phyloP scores from a whole-genome alignment of 1,140 invertebrate genomes.

The Caenorhabditis brenneri region DNA sequence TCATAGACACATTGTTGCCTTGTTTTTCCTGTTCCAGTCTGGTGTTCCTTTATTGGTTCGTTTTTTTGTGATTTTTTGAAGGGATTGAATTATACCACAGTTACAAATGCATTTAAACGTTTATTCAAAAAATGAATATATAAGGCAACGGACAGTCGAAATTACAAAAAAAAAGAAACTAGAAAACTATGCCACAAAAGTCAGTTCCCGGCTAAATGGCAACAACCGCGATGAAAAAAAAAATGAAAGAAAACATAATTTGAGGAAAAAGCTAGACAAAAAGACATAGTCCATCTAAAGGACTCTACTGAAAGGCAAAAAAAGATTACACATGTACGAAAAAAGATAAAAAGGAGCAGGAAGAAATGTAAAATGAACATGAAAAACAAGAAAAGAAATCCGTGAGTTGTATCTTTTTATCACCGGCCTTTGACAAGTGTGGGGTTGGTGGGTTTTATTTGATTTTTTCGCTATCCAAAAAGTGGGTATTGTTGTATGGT shows the following conservation, averaged over 20 bases:
- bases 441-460: slow-evolving; percentile 35
- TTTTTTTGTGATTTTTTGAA: neutral
- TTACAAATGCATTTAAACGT: neutral
- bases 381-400: neutral
- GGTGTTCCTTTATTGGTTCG: neutral
- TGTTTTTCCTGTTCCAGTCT: neutral
- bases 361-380: neutral
- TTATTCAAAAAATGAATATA: neutral
- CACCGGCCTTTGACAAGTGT: slow-evolving; percentile 41
- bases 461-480: slow-evolving; percentile 36
- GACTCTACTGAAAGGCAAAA: neutral
- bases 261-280: slow-evolving; percentile 17
- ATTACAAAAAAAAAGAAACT: neutral
- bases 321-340: neutral
- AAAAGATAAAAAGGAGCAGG: neutral
- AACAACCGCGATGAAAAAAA: slow-evolving; percentile 12
- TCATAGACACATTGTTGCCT: neutral
- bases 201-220: slow-evolving; percentile 22
- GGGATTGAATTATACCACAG: neutral
- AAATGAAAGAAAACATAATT: neutral
- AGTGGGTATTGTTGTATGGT: slow-evolving; percentile 3
- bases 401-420: slow-evolving; percentile 42
- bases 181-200: slow-evolving; percentile 38
- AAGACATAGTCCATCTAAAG: slow-evolving; percentile 19
- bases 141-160: neutral